Base-by-base conservation (phyloP, 2,888 invertebrate genomes). In the Eledona agricola region DNA sequence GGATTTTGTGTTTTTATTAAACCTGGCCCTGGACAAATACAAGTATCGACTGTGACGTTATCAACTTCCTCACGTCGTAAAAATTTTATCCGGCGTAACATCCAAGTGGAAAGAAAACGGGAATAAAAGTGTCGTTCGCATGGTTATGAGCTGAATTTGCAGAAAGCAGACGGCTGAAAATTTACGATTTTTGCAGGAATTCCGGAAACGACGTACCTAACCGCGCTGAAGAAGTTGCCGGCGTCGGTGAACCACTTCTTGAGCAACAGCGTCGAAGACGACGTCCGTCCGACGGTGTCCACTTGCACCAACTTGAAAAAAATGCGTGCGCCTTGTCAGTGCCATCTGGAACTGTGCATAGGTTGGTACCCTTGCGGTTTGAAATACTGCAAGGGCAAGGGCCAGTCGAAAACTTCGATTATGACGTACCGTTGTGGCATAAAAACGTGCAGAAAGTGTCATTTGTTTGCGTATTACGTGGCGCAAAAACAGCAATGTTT, bases 281-380 rank as follows among this genome's bases (percentile, higher is more conserved):
- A 73, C 28, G 58, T 73, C 20, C 77, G 77, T 6, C 76, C 78
- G 26, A 29, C 28, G 11, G 32, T 51, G 26, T 11, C 65, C 15
- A 79, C 81, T 25, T 91, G 91, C 70, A 83, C 85, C 22, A 83
- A 86, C 37, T 85, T 87, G 37, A 82, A 84, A 51, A 85, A 86
- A 65, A 77, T 83, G 51, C 82, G 84, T 79, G 82, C 85, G 52
- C 87, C 92, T 12, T 95, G 95, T 74, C 83, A 88, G 40, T 95
- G 95, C 74, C 88, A 88, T 45, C 80, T 94, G 64, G 90, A 94
- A 80, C 84, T 88, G 57, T 94, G 94, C 75, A 88, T 96, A 40
- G 93, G 93, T 40, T 96, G 96, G 96, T 96, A 94, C 77, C 96
- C 96, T 0, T 96, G 96, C 75, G 94, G 93, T 11, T 81, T 96